Base-by-base conservation (phyloP, 1,140 invertebrate genomes). In the Heterodera carotae region DNA sequence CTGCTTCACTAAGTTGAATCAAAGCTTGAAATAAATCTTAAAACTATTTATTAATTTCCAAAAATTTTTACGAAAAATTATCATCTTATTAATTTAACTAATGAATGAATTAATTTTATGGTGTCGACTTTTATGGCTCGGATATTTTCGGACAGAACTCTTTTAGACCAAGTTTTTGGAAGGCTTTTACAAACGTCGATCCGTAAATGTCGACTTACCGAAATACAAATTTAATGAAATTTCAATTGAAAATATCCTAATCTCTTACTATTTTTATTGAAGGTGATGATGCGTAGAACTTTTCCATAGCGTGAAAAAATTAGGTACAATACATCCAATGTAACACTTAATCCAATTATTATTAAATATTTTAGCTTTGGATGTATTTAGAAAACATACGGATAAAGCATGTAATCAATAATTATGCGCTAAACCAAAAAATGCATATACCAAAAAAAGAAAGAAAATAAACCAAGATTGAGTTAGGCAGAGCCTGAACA, bases 1-100 rank as follows among this genome's bases (percentile, higher is more conserved):
- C 92, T 76, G 95, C 94, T 90, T 98, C 96, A 80, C 94, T 93
- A 90, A 97, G 97, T 90, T 99, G 97, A 89, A 99, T 96, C 84
- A 99, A 91, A 76, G 96, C 96, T 92, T 99, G 97, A 92, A 97
- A 98, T 90, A 94, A 95, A 91, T 94, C 94, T 96, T n/a, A 80
- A 92, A 92, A 76, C 56, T 6, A 39, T 39, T 39, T 39, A 39
- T 39, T 6, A 6, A 39, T 6, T 6, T 6, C 4, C 10, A 39
- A 39, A 39, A 39, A 39, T 39, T 39, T 6, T 6, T 4, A 39
- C 4, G 36, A 39, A 39, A 39, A 4, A 39, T 6, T 39, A 6
- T 6, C n/a, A n/a, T n/a, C n/a, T 6, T 6, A 39, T 6, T 4
- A 39, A 39, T 6, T 39, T 39, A 68, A 75, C 67, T 59, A 56